Base-by-base conservation (phyloP, 2,888 invertebrate genomes). In the Dromius quadrimaculatus region DNA sequence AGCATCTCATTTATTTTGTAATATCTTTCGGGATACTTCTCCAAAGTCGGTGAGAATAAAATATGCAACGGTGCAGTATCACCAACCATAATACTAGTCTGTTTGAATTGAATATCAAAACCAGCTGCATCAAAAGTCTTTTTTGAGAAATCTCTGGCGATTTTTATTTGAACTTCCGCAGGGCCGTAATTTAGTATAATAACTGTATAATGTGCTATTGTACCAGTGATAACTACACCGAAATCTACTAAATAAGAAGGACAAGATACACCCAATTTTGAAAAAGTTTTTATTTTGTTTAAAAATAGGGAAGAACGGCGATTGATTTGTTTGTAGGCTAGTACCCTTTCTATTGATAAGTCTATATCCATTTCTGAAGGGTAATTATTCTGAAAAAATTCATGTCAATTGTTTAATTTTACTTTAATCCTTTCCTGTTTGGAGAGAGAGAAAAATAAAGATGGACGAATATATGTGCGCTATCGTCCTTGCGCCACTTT, bases 331-430 rank as follows among this genome's bases (percentile, higher is more conserved):
- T 84, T 79, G 63, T 81, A 83, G 1, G 85, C 82, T 57, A 87
- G 76, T 73, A 83, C 78, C 74, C 87, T 83, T 79, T 90, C 89
- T 72, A 87, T 84, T 1, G 88, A 86, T 78, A 89, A 81, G 66
- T 88, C 87, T 64, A 89, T 87, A 73, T 89, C 89, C 79, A 85
- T 83, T n/a, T 75, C 73, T 4, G 84, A 83, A 4, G 89, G 89
- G 75, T 81, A 83, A 1, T 75, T 78, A 71, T 87, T 85, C 83
- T 86, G 66, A 71, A 80, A 1, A 34, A 34, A 34, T n/a, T n/a
- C n/a, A n/a, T n/a, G n/a, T n/a, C n/a, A n/a, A n/a, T n/a, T n/a
- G n/a, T n/a, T n/a, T n/a, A n/a, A n/a, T n/a, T n/a, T n/a, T n/a
- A n/a, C n/a, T n/a, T n/a, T n/a, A n/a, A n/a, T n/a, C n/a, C n/a